Evolutionary conservation across 2,113 vertebrate genomes (phyloP), one percentile per base, ranked within the genome.

Genomic region (Barbus barbus): DNA sequence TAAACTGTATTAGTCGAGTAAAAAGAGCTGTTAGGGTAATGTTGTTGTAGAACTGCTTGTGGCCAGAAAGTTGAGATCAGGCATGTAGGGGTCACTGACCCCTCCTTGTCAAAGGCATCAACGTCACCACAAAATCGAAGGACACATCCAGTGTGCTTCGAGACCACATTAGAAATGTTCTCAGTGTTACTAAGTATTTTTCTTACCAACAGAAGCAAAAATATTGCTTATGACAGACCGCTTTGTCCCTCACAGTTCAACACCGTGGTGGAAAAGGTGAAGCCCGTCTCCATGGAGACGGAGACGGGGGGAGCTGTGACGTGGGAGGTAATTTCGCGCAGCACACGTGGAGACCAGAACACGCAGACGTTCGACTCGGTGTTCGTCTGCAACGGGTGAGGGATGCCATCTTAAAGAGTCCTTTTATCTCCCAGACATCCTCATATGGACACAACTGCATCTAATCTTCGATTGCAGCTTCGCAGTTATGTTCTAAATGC

Each of bases 311-410:
- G 80, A 48, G 5, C 41, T n/a, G 71, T 31, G 89, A 90, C 67
- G 0, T 94, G 93, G 93, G 89, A 93, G 63, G 93, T 94, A 89
- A 94, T 89, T 0, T 93, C 89, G 13, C 86, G 78, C 0, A 87
- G 90, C 38, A 75, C n/a, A 33, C 83, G 87, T 2, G 90, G 92
- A 63, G 8, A 78, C 71, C 88, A 44, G 79, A 89, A 65, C 53
- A 89, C 86, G 0, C 91, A 94, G 83, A 88, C n/a, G 0, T 95
- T 94, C 18, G 91, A 94, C 87, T 87, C 92, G 0, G 89, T 94
- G 18, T 93, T 95, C 1, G 81, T 94, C 77, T 95, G 93, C 89
- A 91, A 87, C 0, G 94, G 93, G 94, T 95, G 33, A 91, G 90
- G 79, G 9, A 41, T 78, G 72, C n/a, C 84, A 81, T 85, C 51